phyloP scores from a whole-genome alignment of 2,797 vertebrate genomes.

The Poeciliopsis paucimaculata region DNA sequence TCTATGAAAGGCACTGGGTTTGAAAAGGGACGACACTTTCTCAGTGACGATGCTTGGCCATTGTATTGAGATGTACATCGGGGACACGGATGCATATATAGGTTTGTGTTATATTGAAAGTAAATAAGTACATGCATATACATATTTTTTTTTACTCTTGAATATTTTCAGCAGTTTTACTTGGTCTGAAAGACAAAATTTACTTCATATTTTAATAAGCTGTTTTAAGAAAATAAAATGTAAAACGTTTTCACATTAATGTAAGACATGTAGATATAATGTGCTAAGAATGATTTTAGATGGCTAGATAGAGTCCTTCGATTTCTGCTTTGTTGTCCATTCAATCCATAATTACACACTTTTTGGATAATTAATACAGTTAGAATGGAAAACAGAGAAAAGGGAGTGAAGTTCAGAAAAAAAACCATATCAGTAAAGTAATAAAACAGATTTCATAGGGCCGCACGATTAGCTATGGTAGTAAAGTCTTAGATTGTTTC shows the following conservation, averaged over 20 bases:
- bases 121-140: no score
- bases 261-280: background rate
- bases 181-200: background rate
- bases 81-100: slow-evolving; percentile 96
- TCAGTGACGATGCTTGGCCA: slow-evolving; percentile 99
- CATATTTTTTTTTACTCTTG: background rate
- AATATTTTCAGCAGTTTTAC: background rate
- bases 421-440: background rate
- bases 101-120: slow-evolving; percentile 71
- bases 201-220: no score
- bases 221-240: background rate
- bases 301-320: background rate
- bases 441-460: background rate
- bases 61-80: slow-evolving; percentile 99
- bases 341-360: background rate
- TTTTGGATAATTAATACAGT: background rate
- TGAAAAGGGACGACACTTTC: slow-evolving; percentile 97
- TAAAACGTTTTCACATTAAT: background rate
- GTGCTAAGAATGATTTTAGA: background rate
- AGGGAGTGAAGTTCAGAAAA: background rate
- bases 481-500: background rate
- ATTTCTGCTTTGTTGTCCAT: background rate
- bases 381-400: background rate
- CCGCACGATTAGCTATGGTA: background rate
- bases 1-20: slow-evolving; percentile 89